A percentile compares a stretch with the other conserved stretches of the same genome.
These are phyloP conservation scores for Aleiodes leptofemur DNA, from an alignment of 2,888 invertebrate species.

Conservation along the genomic window DNA sequence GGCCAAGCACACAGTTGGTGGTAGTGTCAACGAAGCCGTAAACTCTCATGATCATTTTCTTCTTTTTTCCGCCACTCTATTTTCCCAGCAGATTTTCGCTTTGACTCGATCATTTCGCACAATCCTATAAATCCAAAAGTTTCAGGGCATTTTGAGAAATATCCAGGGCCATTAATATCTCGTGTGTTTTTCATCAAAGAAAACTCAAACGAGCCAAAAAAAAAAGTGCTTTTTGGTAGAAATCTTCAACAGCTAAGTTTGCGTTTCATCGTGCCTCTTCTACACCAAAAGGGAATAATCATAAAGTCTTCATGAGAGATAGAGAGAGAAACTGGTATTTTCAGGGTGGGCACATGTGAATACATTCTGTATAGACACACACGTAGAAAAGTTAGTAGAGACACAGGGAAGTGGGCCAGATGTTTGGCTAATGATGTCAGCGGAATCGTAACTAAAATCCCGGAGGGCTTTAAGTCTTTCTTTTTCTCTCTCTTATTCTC, in stretches of 20 bases:
- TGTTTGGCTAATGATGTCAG: constrained; percentile 76
- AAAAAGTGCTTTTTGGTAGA: not conserved
- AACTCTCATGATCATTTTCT: constrained; percentile 51
- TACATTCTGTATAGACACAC: constrained; percentile 15
- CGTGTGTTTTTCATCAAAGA: constrained; percentile 27
- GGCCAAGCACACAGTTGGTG: constrained; percentile 52
- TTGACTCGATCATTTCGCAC: constrained; percentile 38
- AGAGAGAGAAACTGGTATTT: constrained; percentile 2
- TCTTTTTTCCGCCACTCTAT: constrained; percentile 5
- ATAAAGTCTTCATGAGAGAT: constrained; percentile 11
- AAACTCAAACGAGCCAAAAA: not conserved
- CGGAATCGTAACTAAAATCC: constrained; percentile 74
- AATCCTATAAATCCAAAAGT: constrained; percentile 24
- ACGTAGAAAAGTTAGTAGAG: not conserved
- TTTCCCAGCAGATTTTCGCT: constrained; percentile 43
- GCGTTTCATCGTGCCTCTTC: constrained; percentile 14
- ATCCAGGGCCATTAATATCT: not conserved
- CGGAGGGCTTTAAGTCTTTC: constrained; percentile 53
- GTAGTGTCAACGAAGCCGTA: constrained; percentile 56
- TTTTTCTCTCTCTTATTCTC: not conserved
- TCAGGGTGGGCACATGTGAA: constrained; percentile 34
- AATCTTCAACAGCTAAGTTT: constrained; percentile 8
- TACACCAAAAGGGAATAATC: constrained; percentile 5
- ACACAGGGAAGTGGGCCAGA: constrained; percentile 67
- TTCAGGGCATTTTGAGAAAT: constrained; percentile 1